phyloP scores from a whole-genome alignment of 2,797 vertebrate species.

The Fistularia commersonii region DNA sequence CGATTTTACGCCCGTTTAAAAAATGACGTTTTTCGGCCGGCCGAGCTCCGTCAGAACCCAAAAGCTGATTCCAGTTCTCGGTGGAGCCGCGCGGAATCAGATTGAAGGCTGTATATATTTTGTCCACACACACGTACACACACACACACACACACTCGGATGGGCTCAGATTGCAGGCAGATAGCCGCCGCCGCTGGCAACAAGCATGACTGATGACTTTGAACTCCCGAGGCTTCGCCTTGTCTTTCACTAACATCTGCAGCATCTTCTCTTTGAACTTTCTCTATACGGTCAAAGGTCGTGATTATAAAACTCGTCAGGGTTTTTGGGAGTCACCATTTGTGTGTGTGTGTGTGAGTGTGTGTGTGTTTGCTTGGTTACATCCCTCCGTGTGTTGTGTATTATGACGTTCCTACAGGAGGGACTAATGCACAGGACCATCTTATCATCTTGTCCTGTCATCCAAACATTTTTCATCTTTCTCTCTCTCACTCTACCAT shows the following conservation, averaged over 20 bases:
- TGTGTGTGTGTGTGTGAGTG: constrained; percentile 4
- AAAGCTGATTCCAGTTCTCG: too few relatives aligned
- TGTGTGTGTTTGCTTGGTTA: constrained; percentile 3
- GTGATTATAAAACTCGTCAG: constrained; percentile 24
- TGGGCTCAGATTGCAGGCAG: constrained; percentile 16
- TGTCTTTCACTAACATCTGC: constrained; percentile 17
- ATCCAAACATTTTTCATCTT: constrained; percentile 5
- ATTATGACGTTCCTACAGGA: constrained; percentile 1
- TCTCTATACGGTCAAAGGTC: constrained; percentile 15
- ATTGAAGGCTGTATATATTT: not conserved
- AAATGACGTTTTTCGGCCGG: too few relatives aligned
- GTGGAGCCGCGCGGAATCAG: not conserved
- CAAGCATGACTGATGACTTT: constrained; percentile 25
- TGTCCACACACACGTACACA: not conserved
- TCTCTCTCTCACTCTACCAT: too few relatives aligned
- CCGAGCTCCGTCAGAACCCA: too few relatives aligned
- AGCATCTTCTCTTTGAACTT: not conserved
- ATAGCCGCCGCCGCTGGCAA: too few relatives aligned
- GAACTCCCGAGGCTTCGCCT: constrained; percentile 8
- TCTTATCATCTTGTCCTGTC: constrained; percentile 34
- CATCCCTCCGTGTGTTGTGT: constrained; percentile 2
- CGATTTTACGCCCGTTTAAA: too few relatives aligned
- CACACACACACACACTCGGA: constrained; percentile 4
- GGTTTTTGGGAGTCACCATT: constrained; percentile 15
- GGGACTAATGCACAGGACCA: constrained; percentile 10